A percentile compares a stretch with the other conserved stretches of the same genome.
Evolutionary conservation across 2,113 vertebrate species (phyloP).

Genomic region (Lophochroa leadbeateri): DNA sequence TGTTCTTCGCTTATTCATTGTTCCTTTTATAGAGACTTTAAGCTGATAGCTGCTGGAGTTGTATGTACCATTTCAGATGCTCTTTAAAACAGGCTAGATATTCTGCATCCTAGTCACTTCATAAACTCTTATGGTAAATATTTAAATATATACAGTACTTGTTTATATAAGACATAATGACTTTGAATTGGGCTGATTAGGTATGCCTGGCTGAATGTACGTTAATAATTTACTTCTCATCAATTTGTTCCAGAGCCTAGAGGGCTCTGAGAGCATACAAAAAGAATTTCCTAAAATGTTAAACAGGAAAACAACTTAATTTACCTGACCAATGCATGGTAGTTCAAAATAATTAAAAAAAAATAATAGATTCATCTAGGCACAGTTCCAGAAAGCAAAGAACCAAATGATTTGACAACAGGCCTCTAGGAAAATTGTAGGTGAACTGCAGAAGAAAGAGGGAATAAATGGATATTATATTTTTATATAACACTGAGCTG

Average conservation of each 20-base stretch:
- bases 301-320: not conserved
- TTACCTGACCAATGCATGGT: not conserved
- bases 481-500: not conserved
- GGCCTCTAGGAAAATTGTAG: not conserved
- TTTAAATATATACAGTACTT: conserved; percentile 7
- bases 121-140: not conserved
- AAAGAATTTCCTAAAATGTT: not conserved
- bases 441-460: not conserved
- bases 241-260: conserved; percentile 27
- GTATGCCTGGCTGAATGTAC: not conserved
- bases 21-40: not conserved
- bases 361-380: not conserved
- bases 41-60: not conserved
- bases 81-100: not conserved
- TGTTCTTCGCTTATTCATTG: accelerated
- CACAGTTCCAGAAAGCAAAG: not conserved
- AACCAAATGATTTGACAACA: not conserved
- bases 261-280: not conserved
- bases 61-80: not conserved
- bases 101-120: not conserved
- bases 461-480: not conserved
- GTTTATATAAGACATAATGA: conserved; percentile 43
- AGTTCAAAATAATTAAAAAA: not conserved
- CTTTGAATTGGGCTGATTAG: conserved; percentile 17
- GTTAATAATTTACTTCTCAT: conserved; percentile 39